These are phyloP conservation scores for Chelidonichthys spinosus DNA, from an alignment of 2,797 vertebrate genomes.

Conservation along the genomic window DNA sequence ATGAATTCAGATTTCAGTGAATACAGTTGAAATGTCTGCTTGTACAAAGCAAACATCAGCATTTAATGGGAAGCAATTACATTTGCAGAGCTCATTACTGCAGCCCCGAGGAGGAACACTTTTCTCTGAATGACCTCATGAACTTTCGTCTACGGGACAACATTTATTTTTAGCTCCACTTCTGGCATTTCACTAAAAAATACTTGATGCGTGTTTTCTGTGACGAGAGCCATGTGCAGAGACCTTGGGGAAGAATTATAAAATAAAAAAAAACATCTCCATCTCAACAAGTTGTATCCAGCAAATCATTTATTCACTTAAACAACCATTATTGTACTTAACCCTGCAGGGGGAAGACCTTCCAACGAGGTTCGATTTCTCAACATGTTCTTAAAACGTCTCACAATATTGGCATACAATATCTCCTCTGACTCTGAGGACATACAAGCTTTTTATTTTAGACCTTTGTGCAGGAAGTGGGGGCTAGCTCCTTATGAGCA, in stretches of 20 bases:
- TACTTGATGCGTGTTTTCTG: background rate
- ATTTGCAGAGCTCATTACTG: background rate
- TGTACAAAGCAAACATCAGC: background rate
- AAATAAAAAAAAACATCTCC: background rate
- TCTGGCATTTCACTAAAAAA: background rate
- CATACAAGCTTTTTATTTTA: background rate
- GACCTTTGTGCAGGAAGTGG: background rate
- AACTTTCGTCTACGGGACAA: background rate
- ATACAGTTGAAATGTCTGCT: background rate
- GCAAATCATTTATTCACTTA: conserved; percentile 20
- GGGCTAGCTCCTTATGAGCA: conserved; percentile 7
- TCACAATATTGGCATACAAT: background rate
- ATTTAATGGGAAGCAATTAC: background rate
- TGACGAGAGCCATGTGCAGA: conserved; percentile 1
- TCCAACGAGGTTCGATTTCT: conserved; percentile 2
- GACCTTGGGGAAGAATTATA: conserved; percentile 13
- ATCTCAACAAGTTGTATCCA: conserved; percentile 22
- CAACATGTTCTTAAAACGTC: background rate
- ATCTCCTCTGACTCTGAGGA: background rate
- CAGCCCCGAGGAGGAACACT: background rate
- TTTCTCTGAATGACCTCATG: background rate
- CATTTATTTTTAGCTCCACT: background rate
- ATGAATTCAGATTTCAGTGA: background rate
- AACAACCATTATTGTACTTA: conserved; percentile 5
- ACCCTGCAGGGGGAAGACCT: conserved; percentile 14